Evolutionary conservation across 2,113 vertebrate species (phyloP).

Genomic region (Ictidomys tridecemlineatus): DNA sequence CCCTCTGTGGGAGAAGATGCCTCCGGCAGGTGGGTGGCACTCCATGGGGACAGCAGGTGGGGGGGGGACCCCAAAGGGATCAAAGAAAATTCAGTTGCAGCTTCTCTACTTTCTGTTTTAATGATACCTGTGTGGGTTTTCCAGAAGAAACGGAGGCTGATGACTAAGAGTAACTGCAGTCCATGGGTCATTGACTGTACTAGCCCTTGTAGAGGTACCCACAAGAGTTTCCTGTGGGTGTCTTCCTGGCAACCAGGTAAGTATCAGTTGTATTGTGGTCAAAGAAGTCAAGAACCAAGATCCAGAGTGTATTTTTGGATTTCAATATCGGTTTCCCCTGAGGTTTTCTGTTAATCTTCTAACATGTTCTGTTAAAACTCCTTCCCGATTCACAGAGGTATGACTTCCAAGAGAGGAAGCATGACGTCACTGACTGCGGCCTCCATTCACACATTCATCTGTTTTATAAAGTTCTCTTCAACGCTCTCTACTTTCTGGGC

Average conservation of each 20-base stretch:
- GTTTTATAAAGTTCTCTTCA: neutral
- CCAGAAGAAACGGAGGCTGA: neutral
- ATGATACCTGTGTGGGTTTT: neutral
- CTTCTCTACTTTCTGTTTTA: constrained; percentile 40
- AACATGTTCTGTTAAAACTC: too few species aligned
- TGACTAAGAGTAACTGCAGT: neutral
- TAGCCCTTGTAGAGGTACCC: neutral
- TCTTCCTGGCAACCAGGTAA: neutral
- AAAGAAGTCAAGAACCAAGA: neutral
- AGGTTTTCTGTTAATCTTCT: neutral
- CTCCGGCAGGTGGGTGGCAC: too few species aligned
- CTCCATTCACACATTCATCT: neutral
- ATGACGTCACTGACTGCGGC: neutral
- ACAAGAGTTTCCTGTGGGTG: neutral
- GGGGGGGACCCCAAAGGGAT: too few species aligned
- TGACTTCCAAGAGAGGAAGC: neutral
- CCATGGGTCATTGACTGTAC: neutral
- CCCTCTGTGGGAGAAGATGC: neutral
- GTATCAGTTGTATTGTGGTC: neutral
- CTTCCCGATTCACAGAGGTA: neutral
- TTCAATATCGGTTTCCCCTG: neutral
- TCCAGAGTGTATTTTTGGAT: neutral
- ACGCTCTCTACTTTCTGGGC: neutral
- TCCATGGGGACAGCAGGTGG: neutral
- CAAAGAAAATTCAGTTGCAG: neutral